Base-by-base conservation (phyloP, 2,797 vertebrate species). In the Sebastes taczanowskii region DNA sequence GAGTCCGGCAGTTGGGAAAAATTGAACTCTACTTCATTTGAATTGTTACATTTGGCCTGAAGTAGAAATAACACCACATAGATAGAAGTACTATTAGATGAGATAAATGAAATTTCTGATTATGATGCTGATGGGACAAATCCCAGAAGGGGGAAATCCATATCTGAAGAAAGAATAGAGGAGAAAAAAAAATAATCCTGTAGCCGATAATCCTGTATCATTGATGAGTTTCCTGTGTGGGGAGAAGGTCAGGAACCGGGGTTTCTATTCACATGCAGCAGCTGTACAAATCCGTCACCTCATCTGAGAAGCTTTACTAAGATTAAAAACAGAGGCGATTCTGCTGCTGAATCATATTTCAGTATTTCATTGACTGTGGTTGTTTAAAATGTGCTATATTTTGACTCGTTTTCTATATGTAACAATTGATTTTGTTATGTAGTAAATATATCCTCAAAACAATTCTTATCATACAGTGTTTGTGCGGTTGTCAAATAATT, bases 221-320 rank as follows among this genome's bases (percentile, higher is more conserved):
- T 42, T 86, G 75, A 89, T 76, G 80, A 72, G 76, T 60, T 84
- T 77, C 7, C 32, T 29, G 23, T 22, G 64, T 34, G 49, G 11
- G 46, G 55, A 63, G 67, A 81, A 86, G 62, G 60, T 80, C 59
- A 68, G 58, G 11, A 74, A 77, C 13, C 9, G 6, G 62, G 63
- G 70, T 73, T 78, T 85, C 23, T 46, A 64, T 83, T 78, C 25
- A 58, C 38, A 77, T 32, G 30, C 25, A 38, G n/a, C 55, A 72
- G 69, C 66, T 23, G 29, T 5, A 74, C 32, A 83, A 84, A 83
- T 78, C 82, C 81, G 68, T 84, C 61, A 62, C 30, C 53, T 86
- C 55, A 52, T 76, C 49, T 35, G 23, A 64, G 59, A 60, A 82
- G 77, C 64, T 87, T 78, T 80, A 29, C 20, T 1, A 38, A 59